Base-by-base conservation (phyloP, 2,797 vertebrate genomes). In the Coracias cyanogaster region DNA sequence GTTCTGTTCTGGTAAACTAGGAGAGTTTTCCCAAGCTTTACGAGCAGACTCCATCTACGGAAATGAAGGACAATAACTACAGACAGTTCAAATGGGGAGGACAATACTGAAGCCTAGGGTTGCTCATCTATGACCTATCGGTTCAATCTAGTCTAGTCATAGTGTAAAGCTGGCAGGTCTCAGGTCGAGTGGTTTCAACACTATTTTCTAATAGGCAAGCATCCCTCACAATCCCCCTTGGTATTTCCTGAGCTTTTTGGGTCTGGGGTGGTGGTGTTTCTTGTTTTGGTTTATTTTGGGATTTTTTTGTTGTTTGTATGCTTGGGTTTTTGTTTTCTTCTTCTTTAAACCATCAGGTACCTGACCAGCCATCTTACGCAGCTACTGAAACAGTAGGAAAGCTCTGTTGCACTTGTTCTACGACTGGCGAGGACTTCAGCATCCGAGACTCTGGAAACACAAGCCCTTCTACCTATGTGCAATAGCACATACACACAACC, bases 1-100 rank as follows among this genome's bases (percentile, higher is more conserved):
- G 91, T 98, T 99, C 98, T 99, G 99, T 98, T 99, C 99, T 1
- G 99, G 99, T 89, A 99, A 98, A 71, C 98, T 99, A 94, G 99
- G 99, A 6, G 99, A 99, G 98, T 99, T 99, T 96, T 99, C 99
- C 99, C 99, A 99, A 6, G 99, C 99, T 92, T 99, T 99, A 60
- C 99, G 99, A 2, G 99, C 99, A 4, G 99, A 99, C 96, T 99
- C 99, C 99, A 99, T 99, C 99, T 99, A 93, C 0, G 5, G 93
- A 96, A 91, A 93, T 1, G 43, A 83, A 85, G 83, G 65, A 80
- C 60, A 74, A 3, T 96, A 54, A 96, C 65, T 77, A 55, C 65
- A 78, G 43, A 55, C 82, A 80, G 57, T 81, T 89, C 85, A 80
- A 64, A 84, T 1, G 67, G 52, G 39, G 81, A 87, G 81, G 79